phyloP scores from a whole-genome alignment of 1,140 invertebrate species.

The Rhopalosiphum padi region DNA sequence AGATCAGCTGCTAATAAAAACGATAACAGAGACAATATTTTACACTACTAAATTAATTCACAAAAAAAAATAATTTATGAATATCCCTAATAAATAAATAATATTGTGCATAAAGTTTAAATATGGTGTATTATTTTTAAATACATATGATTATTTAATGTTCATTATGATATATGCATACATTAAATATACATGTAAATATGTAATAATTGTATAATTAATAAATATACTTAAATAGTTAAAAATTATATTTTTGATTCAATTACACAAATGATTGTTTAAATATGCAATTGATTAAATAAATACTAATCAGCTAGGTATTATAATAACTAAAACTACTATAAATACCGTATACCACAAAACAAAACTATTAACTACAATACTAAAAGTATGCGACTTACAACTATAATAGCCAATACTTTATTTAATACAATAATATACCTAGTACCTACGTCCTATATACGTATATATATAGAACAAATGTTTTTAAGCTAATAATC shows the following conservation, averaged over 20 bases:
- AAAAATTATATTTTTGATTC: background rate
- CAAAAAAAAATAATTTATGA: background rate
- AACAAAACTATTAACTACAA: background rate
- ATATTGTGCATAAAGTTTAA: background rate
- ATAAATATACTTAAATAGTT: background rate
- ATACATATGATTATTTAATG: slow-evolving; percentile 4
- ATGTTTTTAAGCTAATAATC: background rate
- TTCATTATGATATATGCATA: background rate
- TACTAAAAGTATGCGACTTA: background rate
- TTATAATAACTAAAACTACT: background rate
- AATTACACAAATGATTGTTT: background rate
- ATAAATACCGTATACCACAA: background rate
- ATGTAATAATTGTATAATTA: background rate
- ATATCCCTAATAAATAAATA: background rate
- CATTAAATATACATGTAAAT: slow-evolving; percentile 13
- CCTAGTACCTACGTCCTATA: background rate
- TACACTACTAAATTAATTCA: background rate
- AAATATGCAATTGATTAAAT: background rate
- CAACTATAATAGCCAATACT: background rate
- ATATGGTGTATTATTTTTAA: background rate
- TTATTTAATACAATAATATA: background rate
- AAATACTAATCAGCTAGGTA: background rate
- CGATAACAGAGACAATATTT: background rate
- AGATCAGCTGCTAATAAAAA: background rate
- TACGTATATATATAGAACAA: no score